A percentile compares a stretch with the other conserved stretches of the same genome.
Evolutionary conservation across 2,888 invertebrate genomes (phyloP).

Genomic region (Cylloceria caligata): DNA sequence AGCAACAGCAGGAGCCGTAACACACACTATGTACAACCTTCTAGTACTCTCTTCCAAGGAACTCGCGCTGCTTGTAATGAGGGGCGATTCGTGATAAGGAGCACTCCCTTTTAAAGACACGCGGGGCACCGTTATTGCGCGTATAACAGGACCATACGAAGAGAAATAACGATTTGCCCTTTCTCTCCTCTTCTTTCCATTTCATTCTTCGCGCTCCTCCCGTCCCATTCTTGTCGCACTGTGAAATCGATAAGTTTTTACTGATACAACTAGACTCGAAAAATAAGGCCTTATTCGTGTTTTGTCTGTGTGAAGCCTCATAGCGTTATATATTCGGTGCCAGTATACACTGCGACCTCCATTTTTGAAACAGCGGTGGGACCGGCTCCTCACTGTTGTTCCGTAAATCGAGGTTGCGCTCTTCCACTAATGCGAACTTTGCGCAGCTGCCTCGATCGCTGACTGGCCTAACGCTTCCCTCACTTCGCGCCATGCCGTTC

Average conservation of each 20-base stretch:
- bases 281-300: background rate
- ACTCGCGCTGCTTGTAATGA: conserved; percentile 57
- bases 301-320: background rate
- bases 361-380: too few species aligned
- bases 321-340: too few species aligned
- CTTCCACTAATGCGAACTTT: too few species aligned
- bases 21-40: background rate
- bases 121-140: conserved; percentile 53
- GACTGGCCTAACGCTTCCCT: too few species aligned
- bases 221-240: background rate
- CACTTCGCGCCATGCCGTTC: too few species aligned
- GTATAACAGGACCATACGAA: conserved; percentile 44
- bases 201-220: background rate
- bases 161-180: conserved; percentile 46
- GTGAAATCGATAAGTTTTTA: background rate
- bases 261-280: background rate
- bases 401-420: too few species aligned
- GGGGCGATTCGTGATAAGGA: conserved; percentile 65
- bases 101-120: conserved; percentile 59
- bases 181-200: conserved; percentile 6
- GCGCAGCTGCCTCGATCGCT: too few species aligned
- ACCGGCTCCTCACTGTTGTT: too few species aligned
- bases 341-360: too few species aligned
- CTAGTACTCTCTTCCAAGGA: conserved; percentile 19
- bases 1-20: conserved; percentile 10